A percentile compares a stretch with the other conserved stretches of the same genome.
phyloP scores from a whole-genome alignment of 2,113 vertebrate species.

The Cnemophilus loriae region DNA sequence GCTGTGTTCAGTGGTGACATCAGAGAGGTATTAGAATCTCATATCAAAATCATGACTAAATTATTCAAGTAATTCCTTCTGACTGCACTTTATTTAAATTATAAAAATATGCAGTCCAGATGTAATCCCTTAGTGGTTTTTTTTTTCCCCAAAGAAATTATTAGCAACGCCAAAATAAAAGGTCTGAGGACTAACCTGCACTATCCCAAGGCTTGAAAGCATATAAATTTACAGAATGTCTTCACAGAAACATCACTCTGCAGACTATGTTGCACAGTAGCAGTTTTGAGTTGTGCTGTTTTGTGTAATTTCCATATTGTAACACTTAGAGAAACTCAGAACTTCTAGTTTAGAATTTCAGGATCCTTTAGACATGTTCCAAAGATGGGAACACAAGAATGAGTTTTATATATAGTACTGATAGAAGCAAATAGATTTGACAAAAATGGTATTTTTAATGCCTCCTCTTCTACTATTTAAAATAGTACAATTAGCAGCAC shows the following conservation, averaged over 20 bases:
- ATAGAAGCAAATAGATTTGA: not conserved
- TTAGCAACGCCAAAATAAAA: not conserved
- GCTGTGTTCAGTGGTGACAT: not conserved
- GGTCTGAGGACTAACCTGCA: not conserved
- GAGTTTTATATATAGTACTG: not conserved
- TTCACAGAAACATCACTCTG: not conserved
- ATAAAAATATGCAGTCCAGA: not conserved
- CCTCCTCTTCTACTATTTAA: not conserved
- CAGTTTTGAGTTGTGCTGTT: not conserved
- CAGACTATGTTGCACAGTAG: not conserved
- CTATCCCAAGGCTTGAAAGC: not conserved
- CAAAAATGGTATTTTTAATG: not conserved
- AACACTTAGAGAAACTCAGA: not conserved
- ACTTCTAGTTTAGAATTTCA: not conserved
- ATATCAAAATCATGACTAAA: not conserved
- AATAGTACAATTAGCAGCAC: not conserved
- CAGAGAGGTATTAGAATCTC: not conserved
- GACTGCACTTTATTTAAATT: not conserved
- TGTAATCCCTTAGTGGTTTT: not conserved
- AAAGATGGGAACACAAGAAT: not conserved
- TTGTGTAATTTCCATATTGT: fast-evolving
- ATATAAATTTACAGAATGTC: not conserved
- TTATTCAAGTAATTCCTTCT: not conserved
- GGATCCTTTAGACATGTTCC: not conserved
- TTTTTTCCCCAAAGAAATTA: not conserved